These are phyloP conservation scores for Athalia cordata DNA, from an alignment of 2,888 invertebrate genomes.

Conservation along the genomic window DNA sequence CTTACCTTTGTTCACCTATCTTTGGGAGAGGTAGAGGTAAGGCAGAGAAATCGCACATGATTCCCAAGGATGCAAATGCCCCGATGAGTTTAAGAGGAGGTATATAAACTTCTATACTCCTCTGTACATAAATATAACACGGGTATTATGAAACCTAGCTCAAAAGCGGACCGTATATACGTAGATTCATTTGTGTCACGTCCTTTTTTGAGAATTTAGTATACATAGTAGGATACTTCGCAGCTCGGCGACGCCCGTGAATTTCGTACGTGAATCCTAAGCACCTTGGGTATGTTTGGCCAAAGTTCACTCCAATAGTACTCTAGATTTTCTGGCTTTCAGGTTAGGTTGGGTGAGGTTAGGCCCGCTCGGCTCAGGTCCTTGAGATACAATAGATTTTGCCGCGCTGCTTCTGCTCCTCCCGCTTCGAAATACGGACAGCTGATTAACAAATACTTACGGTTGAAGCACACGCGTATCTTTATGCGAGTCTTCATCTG, in stretches of 20 bases:
- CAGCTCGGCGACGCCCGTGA: too few relatives aligned
- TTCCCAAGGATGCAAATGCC: slow-evolving; percentile 1
- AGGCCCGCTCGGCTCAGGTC: not conserved
- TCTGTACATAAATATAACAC: not conserved
- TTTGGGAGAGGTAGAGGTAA: not conserved
- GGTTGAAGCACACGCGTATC: too few relatives aligned
- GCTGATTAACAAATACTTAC: not conserved
- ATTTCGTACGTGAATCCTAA: not conserved
- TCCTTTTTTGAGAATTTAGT: too few relatives aligned
- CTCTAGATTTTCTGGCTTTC: not conserved
- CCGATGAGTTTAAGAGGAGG: not conserved
- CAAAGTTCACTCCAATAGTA: not conserved
- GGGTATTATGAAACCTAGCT: too few relatives aligned
- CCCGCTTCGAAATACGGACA: too few relatives aligned
- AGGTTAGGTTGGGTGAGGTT: slow-evolving; percentile 10
- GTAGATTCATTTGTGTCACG: too few relatives aligned
- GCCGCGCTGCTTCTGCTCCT: not conserved
- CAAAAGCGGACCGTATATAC: too few relatives aligned
- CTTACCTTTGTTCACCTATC: slow-evolving; percentile 21
- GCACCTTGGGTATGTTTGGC: slow-evolving; percentile 15
- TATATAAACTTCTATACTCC: not conserved
- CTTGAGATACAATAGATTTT: not conserved
- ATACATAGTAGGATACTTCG: too few relatives aligned
- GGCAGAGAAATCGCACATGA: slow-evolving; percentile 14
- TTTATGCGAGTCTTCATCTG: too few relatives aligned